Conservation (phyloP, 2,888 invertebrate genomes). For the Cephalotes varians region DNA sequence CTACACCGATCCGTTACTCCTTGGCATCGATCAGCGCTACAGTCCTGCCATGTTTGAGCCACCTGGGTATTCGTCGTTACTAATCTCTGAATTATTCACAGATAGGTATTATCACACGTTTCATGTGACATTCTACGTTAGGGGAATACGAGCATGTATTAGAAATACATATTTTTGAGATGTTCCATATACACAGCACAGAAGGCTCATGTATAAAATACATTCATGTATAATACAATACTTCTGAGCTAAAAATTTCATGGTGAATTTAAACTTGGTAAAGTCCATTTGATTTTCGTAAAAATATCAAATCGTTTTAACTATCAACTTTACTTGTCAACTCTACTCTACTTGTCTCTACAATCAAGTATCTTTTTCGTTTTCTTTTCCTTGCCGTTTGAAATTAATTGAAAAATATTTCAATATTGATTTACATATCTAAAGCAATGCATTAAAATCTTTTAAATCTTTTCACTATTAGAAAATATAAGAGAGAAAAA, state of each 20-base stretch:
- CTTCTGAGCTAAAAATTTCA: neutral
- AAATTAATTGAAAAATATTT: slow-evolving; percentile 9
- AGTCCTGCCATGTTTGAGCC: slow-evolving; percentile 50
- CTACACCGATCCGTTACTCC: slow-evolving; percentile 60
- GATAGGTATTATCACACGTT: slow-evolving; percentile 52
- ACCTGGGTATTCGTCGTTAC: slow-evolving; percentile 56
- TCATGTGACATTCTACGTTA: slow-evolving; percentile 32
- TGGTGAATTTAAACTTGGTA: neutral
- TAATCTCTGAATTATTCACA: slow-evolving; percentile 57
- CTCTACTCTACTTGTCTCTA: neutral
- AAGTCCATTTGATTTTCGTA: neutral
- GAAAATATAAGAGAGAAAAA: neutral
- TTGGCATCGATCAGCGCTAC: slow-evolving; percentile 49
- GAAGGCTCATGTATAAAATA: neutral
- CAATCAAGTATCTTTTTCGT: neutral
- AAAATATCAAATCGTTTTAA: neutral
- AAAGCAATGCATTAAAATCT: neutral
- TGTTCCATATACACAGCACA: neutral
- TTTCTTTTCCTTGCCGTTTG: neutral
- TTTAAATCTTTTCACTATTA: neutral
- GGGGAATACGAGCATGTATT: slow-evolving; percentile 28
- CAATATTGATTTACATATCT: neutral
- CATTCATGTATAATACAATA: neutral
- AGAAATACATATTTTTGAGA: slow-evolving; percentile 29
- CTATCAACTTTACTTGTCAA: neutral